A percentile compares a stretch with the other conserved stretches of the same genome.
Conservation (phyloP, 2,113 vertebrate species). For the Rhadina sibilatrix region DNA sequence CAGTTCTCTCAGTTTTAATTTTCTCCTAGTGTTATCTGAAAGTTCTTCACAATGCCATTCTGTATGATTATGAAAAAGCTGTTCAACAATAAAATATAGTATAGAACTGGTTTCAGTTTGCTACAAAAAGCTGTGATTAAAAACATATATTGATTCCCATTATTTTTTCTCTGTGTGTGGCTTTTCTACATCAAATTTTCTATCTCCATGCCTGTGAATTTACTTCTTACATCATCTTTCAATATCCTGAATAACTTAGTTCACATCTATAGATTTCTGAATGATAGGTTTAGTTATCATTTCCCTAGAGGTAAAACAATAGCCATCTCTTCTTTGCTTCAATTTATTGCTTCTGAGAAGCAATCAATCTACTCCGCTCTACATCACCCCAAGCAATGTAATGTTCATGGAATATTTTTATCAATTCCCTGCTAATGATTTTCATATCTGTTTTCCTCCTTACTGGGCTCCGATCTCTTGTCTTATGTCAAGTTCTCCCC, state of each 20-base stretch:
- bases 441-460: not conserved
- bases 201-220: not conserved
- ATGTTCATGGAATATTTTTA: not conserved
- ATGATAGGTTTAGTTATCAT: not conserved
- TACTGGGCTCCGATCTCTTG: not conserved
- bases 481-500: not conserved
- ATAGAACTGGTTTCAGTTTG: not conserved
- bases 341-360: not conserved
- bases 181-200: not conserved
- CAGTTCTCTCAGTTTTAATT: not conserved
- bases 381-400: not conserved
- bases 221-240: not conserved
- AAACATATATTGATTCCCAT: not conserved
- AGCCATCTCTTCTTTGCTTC: not conserved
- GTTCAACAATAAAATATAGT: not conserved
- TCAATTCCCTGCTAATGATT: not conserved
- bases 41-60: not conserved
- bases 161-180: not conserved
- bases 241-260: not conserved
- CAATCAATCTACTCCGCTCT: not conserved
- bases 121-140: not conserved
- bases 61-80: not conserved
- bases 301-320: not conserved
- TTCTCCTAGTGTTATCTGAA: not conserved
- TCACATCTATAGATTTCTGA: not conserved